These are phyloP conservation scores for Drosophila kambysellisi DNA, from an alignment of 2,888 invertebrate genomes.

Conservation along the genomic window DNA sequence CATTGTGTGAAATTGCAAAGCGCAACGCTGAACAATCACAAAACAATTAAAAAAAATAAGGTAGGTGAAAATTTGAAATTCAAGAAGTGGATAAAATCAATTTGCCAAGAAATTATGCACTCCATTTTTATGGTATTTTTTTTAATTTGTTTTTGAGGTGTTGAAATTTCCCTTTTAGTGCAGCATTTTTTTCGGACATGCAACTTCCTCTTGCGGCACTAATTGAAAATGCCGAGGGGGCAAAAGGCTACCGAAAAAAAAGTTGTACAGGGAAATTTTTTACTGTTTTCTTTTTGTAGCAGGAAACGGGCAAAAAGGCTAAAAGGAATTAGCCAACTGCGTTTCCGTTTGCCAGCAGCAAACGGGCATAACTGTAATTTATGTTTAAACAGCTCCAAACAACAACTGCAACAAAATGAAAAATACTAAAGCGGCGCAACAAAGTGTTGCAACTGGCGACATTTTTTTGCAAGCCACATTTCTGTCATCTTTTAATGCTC, in stretches of 20 bases:
- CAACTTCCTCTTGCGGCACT: slow-evolving; percentile 61
- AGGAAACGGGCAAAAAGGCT: slow-evolving; percentile 55
- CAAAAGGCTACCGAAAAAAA: slow-evolving; percentile 7
- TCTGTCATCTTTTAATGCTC: slow-evolving; percentile 17
- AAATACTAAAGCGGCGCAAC: slow-evolving; percentile 3
- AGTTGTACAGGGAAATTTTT: slow-evolving; percentile 15
- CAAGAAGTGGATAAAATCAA: slow-evolving; percentile 34
- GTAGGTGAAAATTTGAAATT: slow-evolving; percentile 62
- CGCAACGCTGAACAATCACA: slow-evolving; percentile 57
- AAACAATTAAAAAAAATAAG: slow-evolving; percentile 17
- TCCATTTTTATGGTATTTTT: slow-evolving; percentile 9
- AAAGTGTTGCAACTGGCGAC: slow-evolving; percentile 37
- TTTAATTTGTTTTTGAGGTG: slow-evolving; percentile 48
- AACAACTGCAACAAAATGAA: neutral
- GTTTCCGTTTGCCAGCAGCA: slow-evolving; percentile 59
- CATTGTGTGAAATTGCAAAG: slow-evolving; percentile 51
- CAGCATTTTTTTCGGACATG: slow-evolving; percentile 22
- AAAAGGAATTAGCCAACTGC: slow-evolving; percentile 75
- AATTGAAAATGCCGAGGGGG: slow-evolving; percentile 57
- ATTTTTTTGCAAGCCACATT: slow-evolving; percentile 27
- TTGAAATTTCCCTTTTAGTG: slow-evolving; percentile 52
- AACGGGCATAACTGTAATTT: slow-evolving; percentile 1
- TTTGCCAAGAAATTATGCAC: slow-evolving; percentile 44
- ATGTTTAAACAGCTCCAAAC: slow-evolving; percentile 7
- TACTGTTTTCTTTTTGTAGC: slow-evolving; percentile 7